Evolutionary conservation across 2,113 vertebrate genomes (phyloP), one percentile per base, ranked within the genome.

Genomic region (Martes martes): DNA sequence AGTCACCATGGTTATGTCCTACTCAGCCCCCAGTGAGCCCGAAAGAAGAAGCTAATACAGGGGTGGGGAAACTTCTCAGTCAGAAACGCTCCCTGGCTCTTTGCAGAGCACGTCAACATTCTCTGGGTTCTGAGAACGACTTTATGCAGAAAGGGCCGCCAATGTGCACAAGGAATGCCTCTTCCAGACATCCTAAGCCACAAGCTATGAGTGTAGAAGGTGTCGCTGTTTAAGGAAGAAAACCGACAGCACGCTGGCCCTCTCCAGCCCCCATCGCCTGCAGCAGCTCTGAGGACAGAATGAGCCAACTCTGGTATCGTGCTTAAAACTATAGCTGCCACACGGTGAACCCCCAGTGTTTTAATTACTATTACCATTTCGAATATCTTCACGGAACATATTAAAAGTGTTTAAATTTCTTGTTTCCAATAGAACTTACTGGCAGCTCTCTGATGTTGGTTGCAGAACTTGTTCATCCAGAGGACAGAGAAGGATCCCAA

Each of bases 1-100:
- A 45, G 96, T 97, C 79, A 23, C 96, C 82, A 74, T 80, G 94
- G 90, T 83, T 94, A 87, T 61, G 45, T 82, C 92, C 47, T 28
- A 50, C 78, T 83, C 59, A 15, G 23, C 6, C n/a, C 45, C 36
- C 57, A 19, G 28, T 1, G 33, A 63, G 42, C 47, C 85, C 45
- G 33, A 65, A 57, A 26, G 76, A 42, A 79, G 92, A 81, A 87
- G 36, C 83, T 45, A 50, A 50, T 11, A 59, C 23, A 39, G 36
- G 0, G 3, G 71, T 50, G 57, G 55, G 90, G 65, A 83, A 79
- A 21, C 11, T 45, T 55, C 52, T 61, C 52, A 10, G 52, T 63
- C 67, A 73, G 36, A 87, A 45, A 14, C 0, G 0, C 5, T 65
- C 80, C 92, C 74, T 5, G 47, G 65, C 61, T 24, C 3, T 4